phyloP scores from a whole-genome alignment of 2,113 vertebrate species.

The Callipepla squamata region DNA sequence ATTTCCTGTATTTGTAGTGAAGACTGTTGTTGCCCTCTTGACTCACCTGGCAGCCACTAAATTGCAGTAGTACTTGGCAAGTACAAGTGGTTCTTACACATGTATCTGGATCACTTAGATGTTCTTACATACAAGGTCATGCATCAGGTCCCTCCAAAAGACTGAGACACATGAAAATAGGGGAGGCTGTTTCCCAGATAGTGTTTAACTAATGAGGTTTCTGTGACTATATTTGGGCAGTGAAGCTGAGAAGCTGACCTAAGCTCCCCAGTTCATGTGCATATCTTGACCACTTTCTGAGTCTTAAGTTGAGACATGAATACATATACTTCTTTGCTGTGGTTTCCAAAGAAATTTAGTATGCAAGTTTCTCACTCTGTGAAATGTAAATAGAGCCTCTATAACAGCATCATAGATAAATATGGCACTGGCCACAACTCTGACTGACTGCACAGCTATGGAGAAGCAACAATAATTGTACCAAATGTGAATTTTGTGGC shows the following conservation, averaged over 20 bases:
- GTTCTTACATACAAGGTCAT: background rate
- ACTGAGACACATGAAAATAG: background rate
- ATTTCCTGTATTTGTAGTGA: background rate
- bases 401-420: fast-evolving
- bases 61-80: background rate
- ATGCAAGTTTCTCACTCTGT: fast-evolving
- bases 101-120: background rate
- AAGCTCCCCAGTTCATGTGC: background rate
- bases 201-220: background rate
- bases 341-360: background rate
- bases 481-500: background rate
- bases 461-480: background rate
- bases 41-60: background rate
- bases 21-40: background rate
- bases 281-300: background rate
- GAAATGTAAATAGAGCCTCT: background rate
- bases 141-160: background rate
- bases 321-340: fast-evolving
- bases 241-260: background rate
- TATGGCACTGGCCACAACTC: background rate
- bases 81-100: background rate
- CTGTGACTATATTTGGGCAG: background rate
- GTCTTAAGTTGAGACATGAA: background rate
- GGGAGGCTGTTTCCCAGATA: background rate
- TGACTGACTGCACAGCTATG: background rate